Base-by-base conservation (phyloP, 2,888 invertebrate genomes). In the Meloe dianella region DNA sequence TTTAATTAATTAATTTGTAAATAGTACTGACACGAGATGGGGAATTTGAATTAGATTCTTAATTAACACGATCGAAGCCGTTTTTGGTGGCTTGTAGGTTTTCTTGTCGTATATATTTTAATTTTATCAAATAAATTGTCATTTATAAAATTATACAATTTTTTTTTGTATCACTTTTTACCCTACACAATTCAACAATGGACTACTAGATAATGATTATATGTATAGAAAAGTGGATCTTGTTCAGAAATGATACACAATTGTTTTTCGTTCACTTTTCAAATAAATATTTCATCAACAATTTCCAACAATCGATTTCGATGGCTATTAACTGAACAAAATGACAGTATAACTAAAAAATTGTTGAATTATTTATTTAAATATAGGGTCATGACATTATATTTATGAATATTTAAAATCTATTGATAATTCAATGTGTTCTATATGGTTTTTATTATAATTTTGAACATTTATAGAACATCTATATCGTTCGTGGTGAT, bases 1-100 rank as follows among this genome's bases (percentile, higher is more conserved):
- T 54, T 51, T 20, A 54, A 54, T 54, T 54, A 54, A 54, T 54
- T 54, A 27, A 54, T 54, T 54, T 54, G 54, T 54, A 54, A 54
- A 54, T 54, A 24, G 24, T 24, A 27, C 12, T 27, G 54, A 54
- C 54, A 54, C 14, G 27, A 41, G 41, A 41, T 22, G 22, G 12
- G 22, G 20, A 20, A 12, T 1, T 9, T 22, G 22, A 51, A 51
- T 54, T 54, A 24, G 14, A 54, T 54, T 27, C 27, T n/a, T 54
- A 24, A 54, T 54, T 54, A 8, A 27, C n/a, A n/a, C n/a, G 54
- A 24, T 27, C 5, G 22, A n/a, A 27, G 10, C 54, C 27, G 27
- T 24, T 54, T 54, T n/a, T 51, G 2, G 51, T 51, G 22, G 1
- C 51, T 51, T 10, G 8, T 9, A 0, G 12, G 7, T 24, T 47